These are phyloP conservation scores for Pholis gunnellus DNA, from an alignment of 2,113 vertebrate genomes.

Conservation along the genomic window DNA sequence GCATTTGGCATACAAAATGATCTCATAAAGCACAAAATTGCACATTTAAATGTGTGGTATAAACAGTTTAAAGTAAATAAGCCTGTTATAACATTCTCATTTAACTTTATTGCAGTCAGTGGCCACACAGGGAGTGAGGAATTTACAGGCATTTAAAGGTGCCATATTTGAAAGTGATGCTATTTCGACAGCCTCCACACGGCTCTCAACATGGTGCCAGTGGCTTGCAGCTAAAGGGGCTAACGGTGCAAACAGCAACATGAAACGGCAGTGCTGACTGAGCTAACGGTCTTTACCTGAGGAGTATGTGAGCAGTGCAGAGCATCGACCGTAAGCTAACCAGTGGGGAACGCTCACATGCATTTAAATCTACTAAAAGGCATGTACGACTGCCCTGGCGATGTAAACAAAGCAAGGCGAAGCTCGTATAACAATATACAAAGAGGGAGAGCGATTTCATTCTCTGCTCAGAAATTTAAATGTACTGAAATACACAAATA, in stretches of 20 bases:
- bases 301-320: too few species aligned
- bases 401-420: not conserved
- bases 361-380: too few species aligned
- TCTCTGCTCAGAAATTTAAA: not conserved
- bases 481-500: not conserved
- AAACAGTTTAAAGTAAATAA: constrained; percentile 12
- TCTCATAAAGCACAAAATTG: not conserved
- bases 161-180: not conserved
- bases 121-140: not conserved
- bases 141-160: not conserved
- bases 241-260: not conserved
- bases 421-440: not conserved
- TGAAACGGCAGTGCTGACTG: too few species aligned
- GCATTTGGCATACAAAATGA: constrained; percentile 9
- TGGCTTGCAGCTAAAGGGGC: not conserved
- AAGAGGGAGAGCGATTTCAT: too few species aligned
- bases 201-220: not conserved
- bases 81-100: constrained; percentile 2
- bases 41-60: constrained; percentile 17
- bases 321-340: too few species aligned
- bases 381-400: too few species aligned
- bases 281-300: too few species aligned
- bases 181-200: not conserved
- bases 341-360: too few species aligned
- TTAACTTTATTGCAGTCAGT: not conserved